Conservation (phyloP, 2,888 invertebrate genomes). For the Caenorhabditis doughertyi region DNA sequence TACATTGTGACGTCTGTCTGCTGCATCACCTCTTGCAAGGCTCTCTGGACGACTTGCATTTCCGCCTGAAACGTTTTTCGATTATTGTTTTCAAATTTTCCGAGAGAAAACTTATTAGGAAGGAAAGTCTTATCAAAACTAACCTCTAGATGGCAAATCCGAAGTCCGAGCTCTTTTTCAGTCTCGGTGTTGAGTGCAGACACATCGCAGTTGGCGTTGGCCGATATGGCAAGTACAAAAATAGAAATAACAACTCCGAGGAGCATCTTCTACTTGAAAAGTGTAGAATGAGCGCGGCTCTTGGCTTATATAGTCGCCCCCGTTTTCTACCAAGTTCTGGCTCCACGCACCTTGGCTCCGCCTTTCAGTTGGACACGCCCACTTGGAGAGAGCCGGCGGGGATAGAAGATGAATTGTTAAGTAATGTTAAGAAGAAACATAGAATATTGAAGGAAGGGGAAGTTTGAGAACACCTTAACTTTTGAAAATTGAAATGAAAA, state of each 20-base stretch:
- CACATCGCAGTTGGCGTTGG: slow-evolving; percentile 66
- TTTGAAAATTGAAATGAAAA: too few species aligned
- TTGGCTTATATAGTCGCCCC: slow-evolving; percentile 33
- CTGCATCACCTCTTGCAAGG: slow-evolving; percentile 74
- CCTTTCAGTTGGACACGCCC: slow-evolving; percentile 42
- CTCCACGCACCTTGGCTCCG: slow-evolving; percentile 33
- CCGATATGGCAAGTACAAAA: slow-evolving; percentile 42
- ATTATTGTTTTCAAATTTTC: too few species aligned
- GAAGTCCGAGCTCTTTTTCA: slow-evolving; percentile 60
- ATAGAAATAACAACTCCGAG: slow-evolving; percentile 49
- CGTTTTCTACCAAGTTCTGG: slow-evolving; percentile 10
- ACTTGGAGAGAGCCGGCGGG: background rate
- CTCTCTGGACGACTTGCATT: slow-evolving; percentile 69
- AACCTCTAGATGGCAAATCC: slow-evolving; percentile 71
- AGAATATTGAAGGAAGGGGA: too few species aligned
- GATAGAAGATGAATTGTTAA: too few species aligned
- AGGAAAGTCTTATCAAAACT: background rate
- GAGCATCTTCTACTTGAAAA: slow-evolving; percentile 61
- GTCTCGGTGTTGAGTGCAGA: slow-evolving; percentile 46
- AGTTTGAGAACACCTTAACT: too few species aligned
- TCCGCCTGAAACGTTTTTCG: slow-evolving; percentile 61
- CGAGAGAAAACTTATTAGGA: background rate
- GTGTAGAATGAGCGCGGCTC: slow-evolving; percentile 16
- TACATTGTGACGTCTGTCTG: slow-evolving; percentile 57
- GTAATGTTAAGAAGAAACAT: too few species aligned